Percentiles rank a stretch among this genome's conserved stretches.
phyloP scores from a whole-genome alignment of 2,113 vertebrate species.

The Gymnobelideus leadbeateri region DNA sequence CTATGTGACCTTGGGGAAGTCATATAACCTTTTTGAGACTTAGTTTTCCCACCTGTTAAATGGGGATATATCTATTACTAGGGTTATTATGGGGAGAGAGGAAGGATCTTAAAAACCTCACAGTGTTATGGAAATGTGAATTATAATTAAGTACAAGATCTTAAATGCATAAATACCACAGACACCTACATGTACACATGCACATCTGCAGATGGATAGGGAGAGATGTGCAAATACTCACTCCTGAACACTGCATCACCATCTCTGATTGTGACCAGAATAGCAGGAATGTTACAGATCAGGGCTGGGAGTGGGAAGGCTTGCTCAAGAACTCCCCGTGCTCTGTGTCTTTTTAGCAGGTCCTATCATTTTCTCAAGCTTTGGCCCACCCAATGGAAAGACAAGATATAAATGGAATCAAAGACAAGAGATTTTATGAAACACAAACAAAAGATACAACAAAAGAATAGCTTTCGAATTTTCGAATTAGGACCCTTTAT shows the following conservation, averaged over 20 bases:
- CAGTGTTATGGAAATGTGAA: background rate
- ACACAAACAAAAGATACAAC: background rate
- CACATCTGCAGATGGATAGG: background rate
- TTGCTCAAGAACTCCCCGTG: background rate
- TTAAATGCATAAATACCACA: background rate
- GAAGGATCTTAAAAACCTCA: background rate
- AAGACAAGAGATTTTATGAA: background rate
- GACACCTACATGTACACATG: background rate
- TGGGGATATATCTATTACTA: background rate
- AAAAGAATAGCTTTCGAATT: background rate
- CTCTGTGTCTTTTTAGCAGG: background rate
- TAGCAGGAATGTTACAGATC: background rate
- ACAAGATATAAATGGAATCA: background rate
- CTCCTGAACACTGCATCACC: background rate
- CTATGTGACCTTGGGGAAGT: background rate
- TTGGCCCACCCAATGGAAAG: background rate
- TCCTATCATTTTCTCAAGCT: slow-evolving; percentile 2
- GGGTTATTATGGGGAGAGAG: background rate
- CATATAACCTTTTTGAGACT: background rate
- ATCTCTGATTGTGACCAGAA: background rate
- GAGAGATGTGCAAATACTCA: background rate
- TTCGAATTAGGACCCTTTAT: background rate
- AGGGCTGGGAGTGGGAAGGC: background rate
- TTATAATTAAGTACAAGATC: background rate
- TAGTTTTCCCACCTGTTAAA: background rate